Percentiles rank a stretch among this genome's conserved stretches.
phyloP scores from a whole-genome alignment of 2,113 vertebrate genomes.

The Siniperca chuatsi region DNA sequence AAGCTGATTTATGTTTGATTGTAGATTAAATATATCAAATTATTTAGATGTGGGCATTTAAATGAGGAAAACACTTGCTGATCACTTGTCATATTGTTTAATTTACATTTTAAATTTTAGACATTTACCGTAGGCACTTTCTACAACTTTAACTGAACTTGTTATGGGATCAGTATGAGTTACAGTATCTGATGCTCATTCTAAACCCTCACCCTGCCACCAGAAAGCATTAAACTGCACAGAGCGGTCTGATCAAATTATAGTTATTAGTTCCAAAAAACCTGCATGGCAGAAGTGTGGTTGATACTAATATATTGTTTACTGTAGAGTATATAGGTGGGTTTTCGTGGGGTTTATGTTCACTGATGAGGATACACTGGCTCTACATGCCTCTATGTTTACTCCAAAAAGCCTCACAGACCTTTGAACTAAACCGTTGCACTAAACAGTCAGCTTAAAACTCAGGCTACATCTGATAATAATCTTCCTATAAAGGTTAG shows the following conservation, averaged over 20 bases:
- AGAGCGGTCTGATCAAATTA: not conserved
- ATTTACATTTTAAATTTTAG: too few species aligned
- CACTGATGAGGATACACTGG: not conserved
- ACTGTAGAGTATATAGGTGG: not conserved
- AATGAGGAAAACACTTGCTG: too few species aligned
- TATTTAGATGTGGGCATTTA: too few species aligned
- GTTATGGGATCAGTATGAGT: too few species aligned
- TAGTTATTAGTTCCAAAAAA: not conserved
- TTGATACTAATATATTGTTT: not conserved
- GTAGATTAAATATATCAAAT: not conserved
- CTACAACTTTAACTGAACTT: too few species aligned
- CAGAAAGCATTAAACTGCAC: too few species aligned
- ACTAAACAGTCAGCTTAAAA: constrained; percentile 18
- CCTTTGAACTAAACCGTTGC: not conserved
- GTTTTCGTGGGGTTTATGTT: not conserved
- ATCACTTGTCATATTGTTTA: too few species aligned
- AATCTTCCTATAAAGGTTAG: constrained; percentile 11
- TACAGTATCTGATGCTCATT: too few species aligned
- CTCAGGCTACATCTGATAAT: constrained; percentile 2
- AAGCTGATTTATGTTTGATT: not conserved
- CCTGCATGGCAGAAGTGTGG: too few species aligned
- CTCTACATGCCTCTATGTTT: not conserved
- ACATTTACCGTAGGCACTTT: too few species aligned
- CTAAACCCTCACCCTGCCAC: too few species aligned
- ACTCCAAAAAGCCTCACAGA: not conserved